These are phyloP conservation scores for Epinephelus moara DNA, from an alignment of 2,113 vertebrate species.

Conservation along the genomic window DNA sequence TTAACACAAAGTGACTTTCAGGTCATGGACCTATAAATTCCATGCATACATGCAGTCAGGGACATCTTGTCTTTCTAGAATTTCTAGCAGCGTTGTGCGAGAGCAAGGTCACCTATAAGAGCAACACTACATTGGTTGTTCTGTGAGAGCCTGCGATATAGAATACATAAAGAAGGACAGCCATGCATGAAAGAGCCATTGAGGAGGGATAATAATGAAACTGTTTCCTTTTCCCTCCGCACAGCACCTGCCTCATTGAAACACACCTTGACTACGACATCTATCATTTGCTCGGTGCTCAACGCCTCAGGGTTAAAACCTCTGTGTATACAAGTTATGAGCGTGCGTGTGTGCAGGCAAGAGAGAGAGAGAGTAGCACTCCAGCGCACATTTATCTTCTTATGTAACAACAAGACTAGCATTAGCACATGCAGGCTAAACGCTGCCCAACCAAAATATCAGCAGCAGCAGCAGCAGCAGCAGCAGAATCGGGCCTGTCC, in stretches of 20 bases:
- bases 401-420: conserved; percentile 78
- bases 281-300: conserved; percentile 22
- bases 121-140: neutral
- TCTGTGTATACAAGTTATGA: conserved; percentile 27
- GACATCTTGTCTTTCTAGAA: conserved; percentile 22
- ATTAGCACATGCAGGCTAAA: conserved; percentile 66
- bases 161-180: neutral
- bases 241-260: conserved; percentile 7
- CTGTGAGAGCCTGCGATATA: conserved; percentile 13
- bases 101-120: conserved; percentile 56
- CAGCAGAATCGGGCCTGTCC: conserved; percentile 10
- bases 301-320: conserved; percentile 38
- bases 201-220: conserved; percentile 22
- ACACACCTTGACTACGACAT: conserved; percentile 27
- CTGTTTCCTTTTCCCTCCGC: neutral
- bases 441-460: conserved; percentile 41
- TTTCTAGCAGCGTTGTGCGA: conserved; percentile 24
- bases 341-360: conserved; percentile 4
- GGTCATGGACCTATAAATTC: conserved; percentile 37
- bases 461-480: conserved; percentile 11
- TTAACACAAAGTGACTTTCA: conserved; percentile 67
- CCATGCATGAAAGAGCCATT: neutral
- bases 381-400: conserved; percentile 75
- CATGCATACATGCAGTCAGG: conserved; percentile 27
- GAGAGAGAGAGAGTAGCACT: conserved; percentile 50